Evolutionary conservation across 2,797 vertebrate genomes (phyloP).

Genomic region (Serranus cabrilla): DNA sequence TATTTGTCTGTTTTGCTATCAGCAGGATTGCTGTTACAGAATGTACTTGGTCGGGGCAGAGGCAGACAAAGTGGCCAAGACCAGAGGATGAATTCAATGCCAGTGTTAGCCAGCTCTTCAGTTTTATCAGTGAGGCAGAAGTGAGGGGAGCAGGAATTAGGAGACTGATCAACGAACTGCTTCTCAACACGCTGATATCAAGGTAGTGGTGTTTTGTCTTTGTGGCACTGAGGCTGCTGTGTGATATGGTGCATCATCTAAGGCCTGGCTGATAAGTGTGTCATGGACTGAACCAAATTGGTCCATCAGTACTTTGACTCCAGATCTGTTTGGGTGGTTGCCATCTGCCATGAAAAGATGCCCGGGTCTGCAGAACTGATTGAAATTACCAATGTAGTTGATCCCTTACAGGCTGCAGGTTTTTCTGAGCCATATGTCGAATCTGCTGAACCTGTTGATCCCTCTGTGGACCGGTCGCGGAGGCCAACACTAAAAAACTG

Average conservation of each 20-base stretch:
- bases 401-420: too few relatives aligned
- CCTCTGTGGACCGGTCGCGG: not conserved
- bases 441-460: constrained; percentile 5
- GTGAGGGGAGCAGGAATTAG: not conserved
- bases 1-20: not conserved
- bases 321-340: too few relatives aligned
- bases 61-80: not conserved
- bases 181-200: not conserved
- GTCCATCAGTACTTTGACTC: too few relatives aligned
- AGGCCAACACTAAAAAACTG: not conserved
- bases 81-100: not conserved
- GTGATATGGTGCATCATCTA: not conserved
- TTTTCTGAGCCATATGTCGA: not conserved
- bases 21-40: constrained; percentile 2
- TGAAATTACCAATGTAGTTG: too few relatives aligned
- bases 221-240: not conserved
- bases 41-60: not conserved
- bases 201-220: constrained; percentile 3
- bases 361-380: too few relatives aligned
- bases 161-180: not conserved
- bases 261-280: not conserved
- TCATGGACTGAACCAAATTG: not conserved
- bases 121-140: not conserved
- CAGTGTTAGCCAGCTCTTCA: not conserved
- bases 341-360: too few relatives aligned